Evolutionary conservation across 1,140 invertebrate genomes (phyloP).

Genomic region (Heliconius nattereri): DNA sequence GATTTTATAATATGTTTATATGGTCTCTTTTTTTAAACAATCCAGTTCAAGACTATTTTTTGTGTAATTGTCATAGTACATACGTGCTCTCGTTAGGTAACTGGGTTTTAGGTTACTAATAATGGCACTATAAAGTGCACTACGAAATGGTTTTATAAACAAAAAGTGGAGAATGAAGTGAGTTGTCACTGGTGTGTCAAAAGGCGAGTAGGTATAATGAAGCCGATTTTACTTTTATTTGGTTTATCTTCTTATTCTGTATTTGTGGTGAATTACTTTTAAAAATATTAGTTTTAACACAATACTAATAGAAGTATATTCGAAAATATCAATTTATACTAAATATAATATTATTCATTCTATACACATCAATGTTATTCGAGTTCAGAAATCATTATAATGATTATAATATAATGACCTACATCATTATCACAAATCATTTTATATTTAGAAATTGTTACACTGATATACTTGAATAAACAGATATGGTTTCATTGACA

Average conservation of each 20-base stretch:
- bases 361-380: neutral
- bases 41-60: no score
- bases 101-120: no score
- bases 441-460: constrained; percentile 11
- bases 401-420: constrained; percentile 7
- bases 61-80: no score
- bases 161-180: no score
- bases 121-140: no score
- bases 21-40: no score
- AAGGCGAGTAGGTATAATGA: neutral
- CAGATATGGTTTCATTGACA: neutral
- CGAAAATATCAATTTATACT: neutral
- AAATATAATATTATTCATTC: neutral
- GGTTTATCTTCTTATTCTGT: neutral
- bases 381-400: neutral
- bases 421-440: constrained; percentile 16
- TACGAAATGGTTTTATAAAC: no score
- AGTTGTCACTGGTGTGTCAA: no score
- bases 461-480: neutral
- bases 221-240: neutral
- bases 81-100: no score
- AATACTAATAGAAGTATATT: neutral
- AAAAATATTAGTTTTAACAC: neutral
- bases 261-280: neutral
- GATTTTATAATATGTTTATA: no score